These are phyloP conservation scores for Cynoglossus semilaevis DNA, from an alignment of 2,113 vertebrate genomes.

Conservation along the genomic window DNA sequence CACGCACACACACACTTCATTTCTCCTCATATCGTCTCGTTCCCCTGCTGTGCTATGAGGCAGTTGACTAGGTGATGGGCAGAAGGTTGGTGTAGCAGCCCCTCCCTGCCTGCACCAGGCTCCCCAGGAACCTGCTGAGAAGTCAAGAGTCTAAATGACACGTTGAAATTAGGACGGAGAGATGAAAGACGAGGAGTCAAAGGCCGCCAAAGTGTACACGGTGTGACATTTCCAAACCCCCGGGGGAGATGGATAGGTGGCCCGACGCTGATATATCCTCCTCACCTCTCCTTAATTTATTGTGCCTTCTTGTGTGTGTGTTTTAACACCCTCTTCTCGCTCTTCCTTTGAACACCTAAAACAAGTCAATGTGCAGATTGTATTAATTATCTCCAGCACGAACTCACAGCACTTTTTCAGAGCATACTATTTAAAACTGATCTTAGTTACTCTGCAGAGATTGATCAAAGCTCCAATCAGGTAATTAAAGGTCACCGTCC, in stretches of 20 bases:
- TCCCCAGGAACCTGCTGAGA: conserved; percentile 54
- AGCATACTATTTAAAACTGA: too few relatives aligned
- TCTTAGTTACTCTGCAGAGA: neutral
- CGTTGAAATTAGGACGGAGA: conserved; percentile 61
- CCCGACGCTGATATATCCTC: conserved; percentile 30
- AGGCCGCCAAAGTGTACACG: conserved; percentile 40
- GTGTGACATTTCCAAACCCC: conserved; percentile 66
- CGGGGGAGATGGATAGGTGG: conserved; percentile 42
- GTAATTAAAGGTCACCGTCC: too few relatives aligned
- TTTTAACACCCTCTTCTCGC: conserved; percentile 22
- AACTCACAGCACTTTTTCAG: too few relatives aligned
- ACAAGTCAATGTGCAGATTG: conserved; percentile 23
- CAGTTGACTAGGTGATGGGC: conserved; percentile 52
- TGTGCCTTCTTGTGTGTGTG: conserved; percentile 12
- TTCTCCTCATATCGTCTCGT: conserved; percentile 26
- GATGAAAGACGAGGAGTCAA: conserved; percentile 62
- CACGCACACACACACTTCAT: conserved; percentile 27
- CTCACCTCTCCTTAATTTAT: conserved; percentile 29
- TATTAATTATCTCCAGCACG: conserved; percentile 8
- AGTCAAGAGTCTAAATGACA: conserved; percentile 75
- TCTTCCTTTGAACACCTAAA: neutral
- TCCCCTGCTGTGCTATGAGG: conserved; percentile 38
- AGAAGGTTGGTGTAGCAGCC: conserved; percentile 55
- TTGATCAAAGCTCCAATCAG: neutral
- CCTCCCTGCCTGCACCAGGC: conserved; percentile 48